Evolutionary conservation across 2,113 vertebrate species (phyloP), one percentile per base, ranked within the genome.

Genomic region (Corythaixoides concolor): DNA sequence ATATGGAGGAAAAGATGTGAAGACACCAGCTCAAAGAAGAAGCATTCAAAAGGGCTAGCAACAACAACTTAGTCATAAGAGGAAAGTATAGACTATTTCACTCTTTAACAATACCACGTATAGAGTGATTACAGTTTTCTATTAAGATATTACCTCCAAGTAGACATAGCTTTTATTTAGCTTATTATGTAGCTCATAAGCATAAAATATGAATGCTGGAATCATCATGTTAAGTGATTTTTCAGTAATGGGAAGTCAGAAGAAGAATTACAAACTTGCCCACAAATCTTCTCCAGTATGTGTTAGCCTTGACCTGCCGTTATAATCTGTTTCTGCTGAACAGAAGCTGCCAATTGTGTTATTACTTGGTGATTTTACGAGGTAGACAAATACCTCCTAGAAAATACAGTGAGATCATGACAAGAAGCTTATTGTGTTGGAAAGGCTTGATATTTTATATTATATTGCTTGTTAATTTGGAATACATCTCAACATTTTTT

Each of bases 241-340:
- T 91, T 80, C 73, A 73, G 59, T 60, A 85, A 85, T 76, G 14
- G 8, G 19, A 88, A 83, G 8, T 73, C 45, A 76, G 49, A 90
- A 63, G 26, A 84, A 37, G 49, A 97, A 82, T 96, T 92, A 83
- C 52, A 50, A 69, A 92, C 67, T 74, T 84, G 39, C 14, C 8
- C 33, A 90, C 64, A 86, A 76, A 88, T 12, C 55, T 96, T 53
- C 94, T 47, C 32, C 88, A 88, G 88, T 33, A 67, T 77, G n/a
- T 78, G 12, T 88, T 86, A 95, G 47, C 89, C 91, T 94, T 94
- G 74, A 95, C 81, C 92, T 88, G 63, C 23, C 91, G 28, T 92
- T 90, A 24, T 30, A 64, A 77, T 92, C 53, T 88, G 88, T 75
- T 93, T 96, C 41, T 88, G 60, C 62, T 92, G 82, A 95, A 73